Conservation (phyloP, 92 coral and sea anemone genomes). For the Phymanthus crucifer region DNA sequence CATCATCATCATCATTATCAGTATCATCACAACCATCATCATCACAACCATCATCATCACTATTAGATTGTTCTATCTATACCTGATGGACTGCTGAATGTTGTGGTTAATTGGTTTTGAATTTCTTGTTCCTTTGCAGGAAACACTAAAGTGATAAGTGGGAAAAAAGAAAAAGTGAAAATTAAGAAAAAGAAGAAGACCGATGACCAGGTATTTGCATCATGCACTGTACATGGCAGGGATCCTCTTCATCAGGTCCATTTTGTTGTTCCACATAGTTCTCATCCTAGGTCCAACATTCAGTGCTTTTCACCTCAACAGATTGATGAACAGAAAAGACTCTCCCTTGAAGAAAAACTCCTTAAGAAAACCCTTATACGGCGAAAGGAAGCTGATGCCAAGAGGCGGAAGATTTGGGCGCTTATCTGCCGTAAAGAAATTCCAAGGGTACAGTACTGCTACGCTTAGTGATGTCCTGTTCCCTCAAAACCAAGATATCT, state of each 20-base stretch:
- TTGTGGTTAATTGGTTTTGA: too few relatives aligned
- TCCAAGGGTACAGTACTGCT: slow-evolving; percentile 68
- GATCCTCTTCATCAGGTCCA: too few relatives aligned
- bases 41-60: too few relatives aligned
- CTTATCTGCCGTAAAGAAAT: slow-evolving; percentile 88
- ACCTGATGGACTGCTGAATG: too few relatives aligned
- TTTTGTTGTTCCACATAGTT: too few relatives aligned
- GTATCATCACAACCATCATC: too few relatives aligned
- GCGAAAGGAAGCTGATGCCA: slow-evolving; percentile 91
- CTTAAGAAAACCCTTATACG: slow-evolving; percentile 75
- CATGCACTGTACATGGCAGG: too few relatives aligned
- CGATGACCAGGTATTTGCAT: slow-evolving; percentile 78
- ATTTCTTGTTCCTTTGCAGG: slow-evolving; percentile 14
- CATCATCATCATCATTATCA: too few relatives aligned
- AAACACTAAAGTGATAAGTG: slow-evolving; percentile 19
- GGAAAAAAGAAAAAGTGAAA: slow-evolving; percentile 62
- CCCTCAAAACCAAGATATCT: too few relatives aligned
- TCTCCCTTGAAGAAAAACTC: slow-evolving; percentile 72
- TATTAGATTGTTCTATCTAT: not conserved
- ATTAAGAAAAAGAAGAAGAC: slow-evolving; percentile 71
- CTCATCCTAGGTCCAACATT: too few relatives aligned
- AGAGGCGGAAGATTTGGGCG: slow-evolving; percentile 89
- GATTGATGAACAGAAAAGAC: slow-evolving; percentile 73
- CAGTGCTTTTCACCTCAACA: not conserved
- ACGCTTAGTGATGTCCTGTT: too few relatives aligned